Evolutionary conservation across 37 sponge, comb jelly and placozoan species (phyloP), one percentile per base, ranked within the genome.

Genomic region (Beroe ovata): DNA sequence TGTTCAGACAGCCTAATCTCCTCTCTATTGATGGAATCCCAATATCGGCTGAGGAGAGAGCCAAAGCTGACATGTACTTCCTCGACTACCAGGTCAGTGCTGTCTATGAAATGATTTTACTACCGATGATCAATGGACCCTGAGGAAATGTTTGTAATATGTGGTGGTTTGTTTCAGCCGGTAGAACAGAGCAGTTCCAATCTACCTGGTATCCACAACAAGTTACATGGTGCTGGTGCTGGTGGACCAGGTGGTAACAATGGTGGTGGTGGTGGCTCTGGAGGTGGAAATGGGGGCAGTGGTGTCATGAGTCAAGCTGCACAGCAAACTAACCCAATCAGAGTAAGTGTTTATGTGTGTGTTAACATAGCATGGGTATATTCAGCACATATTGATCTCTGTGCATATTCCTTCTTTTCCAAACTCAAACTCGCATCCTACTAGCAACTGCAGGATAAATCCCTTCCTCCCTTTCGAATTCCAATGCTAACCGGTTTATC

Each of bases 1-100:
- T 89, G 38, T 89, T 89, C 64, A 36, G 64, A 0, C 64, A 89
- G 25, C 89, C 63, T 29, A 89, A 89, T 22, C 39, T 89, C 19
- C 63, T 89, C 20, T 89, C 89, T 34, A 63, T 89, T 37, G 89
- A 89, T 21, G 89, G 89, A 22, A 89, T 89, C 21, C 89, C 89
- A 26, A 62, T 89, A 21, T 60, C 40, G 8, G 64, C 89, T 18
- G 89, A 89, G 39, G 89, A 89, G 89, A 60, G 89, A 29, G 64
- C 89, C 39, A 89, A 89, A 62, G 89, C 89, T 2, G 89, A 89
- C 64, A 60, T 89, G 64, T 89, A 89, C 89, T 89, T 89, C 39
- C 42, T 63, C 2, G 89, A 89, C n/a, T 62, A 89, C 63, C 89
- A 89, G 89, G 84, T 77, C 4, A 19, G 71, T 69, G 59, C 18